Percentiles rank a stretch among this genome's conserved stretches.
These are phyloP conservation scores for Shinisaurus crocodilurus DNA, from an alignment of 2,113 vertebrate genomes.

Conservation along the genomic window DNA sequence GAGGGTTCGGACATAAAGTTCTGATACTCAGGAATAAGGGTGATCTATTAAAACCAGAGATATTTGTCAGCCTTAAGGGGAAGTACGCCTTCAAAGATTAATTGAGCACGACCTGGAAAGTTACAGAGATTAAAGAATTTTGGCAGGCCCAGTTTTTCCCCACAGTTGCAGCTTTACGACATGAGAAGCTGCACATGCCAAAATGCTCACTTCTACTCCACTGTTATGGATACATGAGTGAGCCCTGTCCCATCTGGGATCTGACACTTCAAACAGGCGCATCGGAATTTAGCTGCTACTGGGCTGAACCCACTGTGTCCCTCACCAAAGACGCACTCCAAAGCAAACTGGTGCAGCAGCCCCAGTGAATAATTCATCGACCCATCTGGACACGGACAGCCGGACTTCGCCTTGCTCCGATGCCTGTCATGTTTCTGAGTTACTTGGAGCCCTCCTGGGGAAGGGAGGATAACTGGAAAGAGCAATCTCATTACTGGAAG, in stretches of 20 bases:
- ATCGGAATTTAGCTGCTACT: conserved; percentile 33
- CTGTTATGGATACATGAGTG: neutral
- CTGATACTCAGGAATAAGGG: neutral
- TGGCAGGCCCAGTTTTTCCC: neutral
- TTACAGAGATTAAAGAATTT: neutral
- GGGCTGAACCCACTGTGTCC: neutral
- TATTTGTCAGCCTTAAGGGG: neutral
- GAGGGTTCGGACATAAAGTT: neutral
- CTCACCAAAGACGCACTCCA: conserved; percentile 52
- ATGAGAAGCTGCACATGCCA: neutral
- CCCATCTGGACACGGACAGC: conserved; percentile 30
- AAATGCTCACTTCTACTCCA: neutral
- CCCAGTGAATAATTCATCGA: conserved; percentile 5
- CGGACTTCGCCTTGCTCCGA: neutral
- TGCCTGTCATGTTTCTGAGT: neutral
- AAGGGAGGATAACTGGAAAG: neutral
- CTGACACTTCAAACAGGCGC: conserved; percentile 50
- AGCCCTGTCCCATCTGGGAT: neutral
- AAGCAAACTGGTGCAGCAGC: conserved; percentile 15
- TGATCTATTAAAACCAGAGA: neutral
- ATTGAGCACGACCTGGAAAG: neutral
- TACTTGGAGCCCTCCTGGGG: conserved; percentile 27
- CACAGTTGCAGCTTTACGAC: neutral
- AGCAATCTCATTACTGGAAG: conserved; percentile 23
- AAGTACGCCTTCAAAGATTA: neutral